These are phyloP conservation scores for Pachyrhynchus sulphureomaculatus DNA, from an alignment of 1,140 invertebrate genomes.

Conservation along the genomic window DNA sequence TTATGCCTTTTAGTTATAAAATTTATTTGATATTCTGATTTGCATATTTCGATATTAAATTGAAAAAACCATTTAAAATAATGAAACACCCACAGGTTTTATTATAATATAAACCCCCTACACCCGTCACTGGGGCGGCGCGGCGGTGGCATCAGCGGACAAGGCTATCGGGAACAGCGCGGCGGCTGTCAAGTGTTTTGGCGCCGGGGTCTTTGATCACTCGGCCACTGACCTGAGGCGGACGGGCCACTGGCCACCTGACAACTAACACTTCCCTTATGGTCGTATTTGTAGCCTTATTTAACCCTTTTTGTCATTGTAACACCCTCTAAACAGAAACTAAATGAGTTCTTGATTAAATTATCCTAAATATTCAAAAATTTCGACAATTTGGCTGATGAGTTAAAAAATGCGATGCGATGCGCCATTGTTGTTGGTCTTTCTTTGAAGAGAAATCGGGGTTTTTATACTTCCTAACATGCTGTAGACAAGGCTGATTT, in stretches of 20 bases:
- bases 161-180: slow-evolving; percentile 11
- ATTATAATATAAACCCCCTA: no score
- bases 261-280: slow-evolving; percentile 21
- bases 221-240: slow-evolving; percentile 43
- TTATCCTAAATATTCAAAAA: slow-evolving; percentile 12
- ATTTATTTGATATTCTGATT: no score
- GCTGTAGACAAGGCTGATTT: slow-evolving; percentile 4
- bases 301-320: background rate
- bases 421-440: slow-evolving; percentile 24
- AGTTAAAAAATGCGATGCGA: slow-evolving; percentile 13
- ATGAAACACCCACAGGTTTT: no score
- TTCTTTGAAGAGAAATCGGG: slow-evolving; percentile 24
- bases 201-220: slow-evolving; percentile 48
- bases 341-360: background rate
- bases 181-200: slow-evolving; percentile 46
- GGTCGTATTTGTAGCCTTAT: background rate
- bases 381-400: slow-evolving; percentile 15
- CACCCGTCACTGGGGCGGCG: background rate
- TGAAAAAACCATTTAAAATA: no score
- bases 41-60: no score
- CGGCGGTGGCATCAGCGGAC: slow-evolving; percentile 1
- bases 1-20: no score
- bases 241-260: slow-evolving; percentile 33
- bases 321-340: background rate
- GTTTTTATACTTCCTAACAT: background rate